Base-by-base conservation (phyloP, 2,113 vertebrate species). In the Rafetus swinhoei region DNA sequence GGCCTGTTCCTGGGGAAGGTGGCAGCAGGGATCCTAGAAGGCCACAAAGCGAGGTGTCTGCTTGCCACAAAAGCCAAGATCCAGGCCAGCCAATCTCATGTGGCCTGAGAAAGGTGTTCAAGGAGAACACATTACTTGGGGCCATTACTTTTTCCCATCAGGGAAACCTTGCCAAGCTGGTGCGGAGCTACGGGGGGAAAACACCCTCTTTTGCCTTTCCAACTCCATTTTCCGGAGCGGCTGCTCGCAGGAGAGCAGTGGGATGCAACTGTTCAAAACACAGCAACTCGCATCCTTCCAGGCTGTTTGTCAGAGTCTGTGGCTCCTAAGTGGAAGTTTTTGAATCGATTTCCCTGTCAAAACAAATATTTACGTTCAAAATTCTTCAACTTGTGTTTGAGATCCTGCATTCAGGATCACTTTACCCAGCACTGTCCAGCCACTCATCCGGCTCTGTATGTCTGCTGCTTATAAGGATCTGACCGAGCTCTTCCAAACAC, bases 341-440 rank as follows among this genome's bases (percentile, higher is more conserved):
- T 35, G 86, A 92, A 88, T 96, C 91, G 96, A 93, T 95, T 45
- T 94, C 82, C 86, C 89, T 93, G 96, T 96, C 96, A 94, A 95
- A 96, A 95, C 2, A 6, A 92, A 93, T 95, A 95, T 96, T 95
- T 96, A 91, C 95, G 95, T 96, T 96, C 96, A 93, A 93, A 96
- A 93, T 69, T 84, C 93, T 91, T 91, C 93, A 92, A 95, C 89
- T 94, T 95, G 91, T 90, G 88, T 62, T 88, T 80, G 88, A 79
- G 86, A 69, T 95, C 93, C 92, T 95, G 53, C 14, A 45, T 45
- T 45, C 45, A 45, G 96, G 95, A 91, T 92, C 91, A 92, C 35
- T 10, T 92, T 91, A 95, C 93, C 95, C 89, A 93, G 95, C 89
- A 92, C 94, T 97, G 89, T 91, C 96, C 85, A 91, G 91, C 95